Conservation (phyloP, 2,888 invertebrate genomes). For the Chrysopilus asiliformis region DNA sequence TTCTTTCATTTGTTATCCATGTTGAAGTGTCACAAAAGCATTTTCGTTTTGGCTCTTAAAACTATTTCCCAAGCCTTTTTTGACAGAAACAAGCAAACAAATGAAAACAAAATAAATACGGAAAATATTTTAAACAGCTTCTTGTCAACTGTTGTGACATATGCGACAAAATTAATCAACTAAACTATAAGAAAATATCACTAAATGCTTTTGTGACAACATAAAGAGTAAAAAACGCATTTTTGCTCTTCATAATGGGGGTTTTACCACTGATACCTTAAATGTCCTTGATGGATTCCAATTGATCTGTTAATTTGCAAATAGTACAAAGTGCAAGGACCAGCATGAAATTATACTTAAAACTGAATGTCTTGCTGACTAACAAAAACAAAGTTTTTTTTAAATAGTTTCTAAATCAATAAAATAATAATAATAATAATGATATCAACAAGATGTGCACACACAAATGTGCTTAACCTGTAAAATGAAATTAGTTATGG, state of each 20-base stretch:
- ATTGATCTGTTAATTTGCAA: conserved; percentile 31
- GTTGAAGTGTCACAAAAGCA: background rate
- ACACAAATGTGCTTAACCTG: no score
- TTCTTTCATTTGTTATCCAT: background rate
- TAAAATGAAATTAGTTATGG: no score
- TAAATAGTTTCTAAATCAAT: no score
- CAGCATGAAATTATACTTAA: conserved; percentile 23
- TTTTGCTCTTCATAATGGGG: no score
- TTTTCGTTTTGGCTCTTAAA: no score
- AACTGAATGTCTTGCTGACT: no score
- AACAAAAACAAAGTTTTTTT: no score
- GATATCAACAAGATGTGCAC: no score
- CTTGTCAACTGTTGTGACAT: background rate
- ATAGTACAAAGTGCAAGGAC: no score
- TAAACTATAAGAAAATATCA: background rate
- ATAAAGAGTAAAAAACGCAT: no score
- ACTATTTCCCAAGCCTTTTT: background rate
- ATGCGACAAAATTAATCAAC: background rate
- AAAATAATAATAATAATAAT: no score
- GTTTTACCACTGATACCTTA: conserved; percentile 32
- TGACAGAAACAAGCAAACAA: background rate
- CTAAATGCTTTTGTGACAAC: conserved; percentile 5
- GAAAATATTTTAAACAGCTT: background rate
- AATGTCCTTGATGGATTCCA: conserved; percentile 39
- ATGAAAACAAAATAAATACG: background rate